These are phyloP conservation scores for Drosophila persimilis DNA, from an alignment of 1,140 invertebrate genomes.

Conservation along the genomic window DNA sequence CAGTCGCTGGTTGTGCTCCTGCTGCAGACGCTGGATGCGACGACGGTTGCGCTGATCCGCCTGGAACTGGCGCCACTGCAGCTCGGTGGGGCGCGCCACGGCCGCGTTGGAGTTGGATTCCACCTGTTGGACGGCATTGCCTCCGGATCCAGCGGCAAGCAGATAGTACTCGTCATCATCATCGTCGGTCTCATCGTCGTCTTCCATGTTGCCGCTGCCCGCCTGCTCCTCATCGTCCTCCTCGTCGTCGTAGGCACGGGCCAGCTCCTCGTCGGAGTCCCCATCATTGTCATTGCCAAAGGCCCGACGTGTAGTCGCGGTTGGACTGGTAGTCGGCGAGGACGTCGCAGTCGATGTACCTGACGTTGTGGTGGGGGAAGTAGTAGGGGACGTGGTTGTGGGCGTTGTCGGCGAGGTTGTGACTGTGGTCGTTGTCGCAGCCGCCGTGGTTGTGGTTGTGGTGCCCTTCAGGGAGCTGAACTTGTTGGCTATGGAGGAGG, in stretches of 20 bases:
- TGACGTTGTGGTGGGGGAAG: background rate
- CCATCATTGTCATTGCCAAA: constrained; percentile 7
- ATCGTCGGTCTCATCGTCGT: constrained; percentile 1
- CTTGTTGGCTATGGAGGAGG: constrained; percentile 53
- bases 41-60: constrained; percentile 61
- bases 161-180: constrained; percentile 43
- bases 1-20: constrained; percentile 58
- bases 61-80: constrained; percentile 66
- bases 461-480: constrained; percentile 37
- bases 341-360: background rate
- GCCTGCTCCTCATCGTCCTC: constrained; percentile 22
- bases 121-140: constrained; percentile 6
- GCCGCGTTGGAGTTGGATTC: background rate
- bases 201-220: background rate
- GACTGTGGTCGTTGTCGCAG: background rate
- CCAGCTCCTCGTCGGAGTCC: constrained; percentile 14
- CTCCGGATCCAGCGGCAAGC: constrained; percentile 17
- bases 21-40: constrained; percentile 60
- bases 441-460: constrained; percentile 18
- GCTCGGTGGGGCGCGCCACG: constrained; percentile 42
- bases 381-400: background rate
- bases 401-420: background rate
- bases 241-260: constrained; percentile 19
- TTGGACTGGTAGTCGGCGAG: background rate
- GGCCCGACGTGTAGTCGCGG: too few species aligned